Conservation (phyloP, 2,797 vertebrate genomes). For the Euthynnus affinis region DNA sequence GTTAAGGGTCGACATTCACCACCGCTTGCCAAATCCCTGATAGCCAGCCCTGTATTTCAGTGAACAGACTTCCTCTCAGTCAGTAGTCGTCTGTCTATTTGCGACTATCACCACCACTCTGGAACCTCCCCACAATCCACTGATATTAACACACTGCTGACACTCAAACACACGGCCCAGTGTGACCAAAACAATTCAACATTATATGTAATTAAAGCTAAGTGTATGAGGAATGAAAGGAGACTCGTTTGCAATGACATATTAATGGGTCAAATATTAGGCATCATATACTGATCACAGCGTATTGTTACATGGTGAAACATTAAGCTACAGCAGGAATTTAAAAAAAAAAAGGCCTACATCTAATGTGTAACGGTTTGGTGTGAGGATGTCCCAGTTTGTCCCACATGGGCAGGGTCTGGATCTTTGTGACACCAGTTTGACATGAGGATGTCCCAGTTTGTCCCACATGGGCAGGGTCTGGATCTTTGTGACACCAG, state of each 20-base stretch:
- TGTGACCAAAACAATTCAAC: constrained; percentile 8
- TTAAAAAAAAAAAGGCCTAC: neutral
- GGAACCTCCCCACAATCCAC: constrained; percentile 20
- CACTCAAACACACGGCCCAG: constrained; percentile 31
- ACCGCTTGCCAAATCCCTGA: constrained; percentile 61
- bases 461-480: too few relatives aligned
- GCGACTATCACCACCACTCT: constrained; percentile 62
- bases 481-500: too few relatives aligned
- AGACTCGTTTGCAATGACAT: neutral
- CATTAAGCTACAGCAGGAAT: too few relatives aligned
- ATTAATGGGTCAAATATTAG: neutral
- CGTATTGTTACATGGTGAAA: neutral
- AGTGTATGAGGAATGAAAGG: neutral
- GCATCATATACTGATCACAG: neutral
- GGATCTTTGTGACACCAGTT: too few relatives aligned
- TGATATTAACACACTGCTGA: constrained; percentile 12
- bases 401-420: too few relatives aligned
- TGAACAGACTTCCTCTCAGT: constrained; percentile 53
- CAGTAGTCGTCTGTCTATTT: constrained; percentile 18
- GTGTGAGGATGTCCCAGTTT: too few relatives aligned
- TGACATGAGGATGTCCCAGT: too few relatives aligned
- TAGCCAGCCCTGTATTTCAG: constrained; percentile 51
- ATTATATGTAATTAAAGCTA: neutral
- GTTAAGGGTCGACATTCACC: constrained; percentile 65
- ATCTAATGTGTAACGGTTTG: neutral